Evolutionary conservation across 2,888 invertebrate genomes (phyloP).

Genomic region (Temnothorax rugatulus): DNA sequence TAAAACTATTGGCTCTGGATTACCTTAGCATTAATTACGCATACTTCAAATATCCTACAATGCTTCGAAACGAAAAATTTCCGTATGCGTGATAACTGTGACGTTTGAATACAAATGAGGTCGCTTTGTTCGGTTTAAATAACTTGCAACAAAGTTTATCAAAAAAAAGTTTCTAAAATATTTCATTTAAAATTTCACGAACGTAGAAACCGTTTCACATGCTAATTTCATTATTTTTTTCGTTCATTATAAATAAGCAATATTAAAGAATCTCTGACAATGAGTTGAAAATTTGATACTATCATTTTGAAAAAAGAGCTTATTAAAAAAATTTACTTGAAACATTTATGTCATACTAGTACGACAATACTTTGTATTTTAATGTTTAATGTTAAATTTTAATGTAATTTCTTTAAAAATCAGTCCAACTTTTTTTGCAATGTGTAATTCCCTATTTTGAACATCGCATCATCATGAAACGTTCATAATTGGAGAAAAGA

Average conservation of each 20-base stretch:
- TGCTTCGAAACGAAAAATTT: neutral
- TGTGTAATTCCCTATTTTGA: neutral
- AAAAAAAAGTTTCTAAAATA: neutral
- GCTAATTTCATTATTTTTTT: neutral
- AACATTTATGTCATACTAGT: neutral
- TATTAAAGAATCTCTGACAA: neutral
- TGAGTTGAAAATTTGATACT: neutral
- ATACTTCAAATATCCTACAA: constrained; percentile 8
- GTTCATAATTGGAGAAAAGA: neutral
- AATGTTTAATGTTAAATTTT: no score
- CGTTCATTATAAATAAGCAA: neutral
- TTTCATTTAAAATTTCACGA: neutral
- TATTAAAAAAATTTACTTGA: neutral
- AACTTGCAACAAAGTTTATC: constrained; percentile 12
- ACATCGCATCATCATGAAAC: neutral
- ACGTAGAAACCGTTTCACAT: neutral
- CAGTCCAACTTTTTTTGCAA: neutral
- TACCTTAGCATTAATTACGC: constrained; percentile 12
- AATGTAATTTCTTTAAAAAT: neutral
- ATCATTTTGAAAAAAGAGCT: neutral
- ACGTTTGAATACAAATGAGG: neutral
- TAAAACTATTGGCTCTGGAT: neutral
- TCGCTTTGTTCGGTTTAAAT: neutral
- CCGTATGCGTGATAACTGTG: neutral
- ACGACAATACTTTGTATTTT: neutral